Conservation (phyloP, 2,113 vertebrate species). For the Malurus elegans region DNA sequence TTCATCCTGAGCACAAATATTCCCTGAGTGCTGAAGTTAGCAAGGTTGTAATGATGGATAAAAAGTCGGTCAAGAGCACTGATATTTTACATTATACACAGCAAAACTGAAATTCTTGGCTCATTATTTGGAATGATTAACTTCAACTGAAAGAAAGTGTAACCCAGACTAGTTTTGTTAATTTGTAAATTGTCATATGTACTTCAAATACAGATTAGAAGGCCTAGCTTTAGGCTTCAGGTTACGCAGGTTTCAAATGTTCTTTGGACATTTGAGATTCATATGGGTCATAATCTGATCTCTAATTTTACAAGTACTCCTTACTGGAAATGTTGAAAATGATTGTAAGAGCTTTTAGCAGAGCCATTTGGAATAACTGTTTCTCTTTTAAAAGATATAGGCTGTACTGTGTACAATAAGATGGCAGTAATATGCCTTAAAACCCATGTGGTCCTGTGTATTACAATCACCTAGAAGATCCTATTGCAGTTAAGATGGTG, state of each 20-base stretch:
- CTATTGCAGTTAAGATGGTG: not conserved
- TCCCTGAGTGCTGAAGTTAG: not conserved
- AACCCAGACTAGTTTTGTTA: not conserved
- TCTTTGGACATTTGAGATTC: not conserved
- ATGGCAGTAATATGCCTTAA: not conserved
- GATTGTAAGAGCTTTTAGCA: not conserved
- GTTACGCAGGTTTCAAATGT: not conserved
- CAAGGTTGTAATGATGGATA: not conserved
- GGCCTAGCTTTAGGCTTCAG: not conserved
- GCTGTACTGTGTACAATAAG: not conserved
- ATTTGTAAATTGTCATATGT: not conserved
- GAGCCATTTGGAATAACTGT: not conserved
- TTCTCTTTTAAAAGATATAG: not conserved
- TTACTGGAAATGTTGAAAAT: not conserved
- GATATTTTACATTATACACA: not conserved
- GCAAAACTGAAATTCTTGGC: not conserved
- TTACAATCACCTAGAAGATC: not conserved
- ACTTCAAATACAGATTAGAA: not conserved
- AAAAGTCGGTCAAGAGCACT: not conserved
- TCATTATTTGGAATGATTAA: not conserved
- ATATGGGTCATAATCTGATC: not conserved
- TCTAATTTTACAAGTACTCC: not conserved
- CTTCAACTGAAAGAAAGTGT: not conserved
- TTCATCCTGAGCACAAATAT: not conserved
- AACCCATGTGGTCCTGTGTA: not conserved